Percentiles rank a stretch among this genome's conserved stretches.
Conservation (phyloP, 2,113 vertebrate species). For the Haliaeetus leucogaster region DNA sequence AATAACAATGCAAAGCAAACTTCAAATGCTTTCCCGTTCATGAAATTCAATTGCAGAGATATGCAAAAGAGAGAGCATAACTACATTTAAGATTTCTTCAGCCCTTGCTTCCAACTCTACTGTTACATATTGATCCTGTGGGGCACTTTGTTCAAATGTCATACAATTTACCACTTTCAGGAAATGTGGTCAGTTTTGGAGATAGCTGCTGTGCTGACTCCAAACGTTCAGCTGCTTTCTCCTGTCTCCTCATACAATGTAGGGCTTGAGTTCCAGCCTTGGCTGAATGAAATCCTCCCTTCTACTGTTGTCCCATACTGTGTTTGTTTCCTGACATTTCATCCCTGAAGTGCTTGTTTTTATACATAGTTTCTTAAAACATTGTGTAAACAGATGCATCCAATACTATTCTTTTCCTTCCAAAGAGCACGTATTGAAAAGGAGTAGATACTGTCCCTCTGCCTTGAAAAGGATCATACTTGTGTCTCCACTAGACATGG, state of each 20-base stretch:
- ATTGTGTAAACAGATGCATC: background rate
- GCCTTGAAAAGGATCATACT: background rate
- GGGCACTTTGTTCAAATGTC: background rate
- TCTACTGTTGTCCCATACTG: background rate
- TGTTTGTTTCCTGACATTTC: background rate
- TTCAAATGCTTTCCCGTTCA: background rate
- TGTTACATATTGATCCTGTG: background rate
- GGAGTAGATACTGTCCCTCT: background rate
- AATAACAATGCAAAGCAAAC: background rate
- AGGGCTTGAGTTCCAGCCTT: background rate
- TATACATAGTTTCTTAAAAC: background rate
- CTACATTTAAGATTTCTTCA: background rate
- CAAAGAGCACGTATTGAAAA: background rate
- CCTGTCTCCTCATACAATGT: background rate
- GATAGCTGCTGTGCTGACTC: background rate
- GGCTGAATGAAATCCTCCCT: background rate
- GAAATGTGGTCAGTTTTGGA: background rate
- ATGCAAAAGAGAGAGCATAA: background rate
- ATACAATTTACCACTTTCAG: background rate
- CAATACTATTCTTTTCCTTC: background rate
- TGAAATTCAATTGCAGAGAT: background rate
- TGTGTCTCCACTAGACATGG: background rate
- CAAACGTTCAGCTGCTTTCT: background rate
- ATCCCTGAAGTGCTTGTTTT: background rate
- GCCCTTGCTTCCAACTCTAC: background rate